Evolutionary conservation across 2,113 vertebrate genomes (phyloP), one percentile per base, ranked within the genome.

Genomic region (Okapia johnstoni): DNA sequence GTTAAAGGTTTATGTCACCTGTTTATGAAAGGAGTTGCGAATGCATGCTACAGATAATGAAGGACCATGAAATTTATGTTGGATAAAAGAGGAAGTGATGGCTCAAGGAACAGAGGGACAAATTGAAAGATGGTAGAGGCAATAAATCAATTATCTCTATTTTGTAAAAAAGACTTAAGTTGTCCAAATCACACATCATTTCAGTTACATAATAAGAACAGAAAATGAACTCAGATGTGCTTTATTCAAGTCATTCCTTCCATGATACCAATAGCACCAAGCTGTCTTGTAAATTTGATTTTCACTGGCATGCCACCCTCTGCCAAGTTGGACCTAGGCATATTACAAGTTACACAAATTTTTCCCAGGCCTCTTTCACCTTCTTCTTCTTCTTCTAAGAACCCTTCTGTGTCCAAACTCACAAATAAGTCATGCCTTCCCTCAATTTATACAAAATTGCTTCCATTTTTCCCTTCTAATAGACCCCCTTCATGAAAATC

Each of bases 121-220:
- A 96, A 81, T 60, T 86, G 66, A 87, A 89, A 87, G 12, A 93
- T 55, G 9, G 23, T 23, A 79, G 40, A 14, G 57, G 76, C 25
- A 52, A 13, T 79, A 90, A 90, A n/a, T 70, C 93, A 86, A 90
- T 89, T 60, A 86, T 84, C 36, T 63, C 46, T 50, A 81, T 79
- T 92, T 92, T 85, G 94, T 85, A 96, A 79, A 94, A 23, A 80
- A 86, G 19, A 95, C 11, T 80, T 70, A 85, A 81, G 54, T 46
- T 92, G 46, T 7, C 66, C 48, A 96, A 92, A 93, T 57, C 7
- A 85, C 6, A 73, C 4, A 90, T 55, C 43, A 52, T 66, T 86
- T 93, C 43, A 79, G 76, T 91, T 77, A 94, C 26, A 92, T 13
- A 94, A 86, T 2, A n/a, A 15, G 63, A 95, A 85, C 2, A 92